Conservation (phyloP, 1,140 invertebrate species). For the Acromyrmex echinatior region DNA sequence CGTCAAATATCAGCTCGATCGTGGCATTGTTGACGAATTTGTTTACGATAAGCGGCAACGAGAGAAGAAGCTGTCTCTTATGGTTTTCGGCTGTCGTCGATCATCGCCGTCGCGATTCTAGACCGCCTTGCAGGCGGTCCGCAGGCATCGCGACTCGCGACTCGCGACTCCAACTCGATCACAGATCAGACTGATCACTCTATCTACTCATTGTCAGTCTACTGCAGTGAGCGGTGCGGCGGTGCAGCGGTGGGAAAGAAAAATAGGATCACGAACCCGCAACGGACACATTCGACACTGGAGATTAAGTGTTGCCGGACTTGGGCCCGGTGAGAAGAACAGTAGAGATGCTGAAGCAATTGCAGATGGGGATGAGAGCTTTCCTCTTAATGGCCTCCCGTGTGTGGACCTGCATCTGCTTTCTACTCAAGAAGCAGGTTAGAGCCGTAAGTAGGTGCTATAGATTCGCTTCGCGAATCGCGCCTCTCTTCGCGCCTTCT, state of each 20-base stretch:
- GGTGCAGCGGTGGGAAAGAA: slow-evolving; percentile 33
- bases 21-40: slow-evolving; percentile 57
- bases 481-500: slow-evolving; percentile 67
- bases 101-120: neutral
- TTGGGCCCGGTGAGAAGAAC: slow-evolving; percentile 82
- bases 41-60: slow-evolving; percentile 68
- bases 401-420: slow-evolving; percentile 99
- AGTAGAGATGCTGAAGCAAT: slow-evolving; percentile 95
- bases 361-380: slow-evolving; percentile 98
- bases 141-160: too few relatives aligned
- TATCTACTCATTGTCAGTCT: too few relatives aligned
- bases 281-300: slow-evolving; percentile 62
- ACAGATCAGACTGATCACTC: neutral
- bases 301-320: slow-evolving; percentile 80
- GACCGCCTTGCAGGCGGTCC: too few relatives aligned
- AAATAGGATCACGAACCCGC: slow-evolving; percentile 42
- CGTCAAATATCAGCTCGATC: neutral
- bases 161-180: slow-evolving; percentile 12
- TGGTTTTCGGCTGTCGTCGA: neutral
- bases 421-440: slow-evolving; percentile 98
- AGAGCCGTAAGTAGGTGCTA: slow-evolving; percentile 93
- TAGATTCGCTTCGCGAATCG: slow-evolving; percentile 48
- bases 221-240: slow-evolving; percentile 40
- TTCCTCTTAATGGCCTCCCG: slow-evolving; percentile 97
- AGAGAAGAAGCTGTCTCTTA: neutral